phyloP scores from a whole-genome alignment of 2,888 invertebrate genomes.

The Axea sp. region DNA sequence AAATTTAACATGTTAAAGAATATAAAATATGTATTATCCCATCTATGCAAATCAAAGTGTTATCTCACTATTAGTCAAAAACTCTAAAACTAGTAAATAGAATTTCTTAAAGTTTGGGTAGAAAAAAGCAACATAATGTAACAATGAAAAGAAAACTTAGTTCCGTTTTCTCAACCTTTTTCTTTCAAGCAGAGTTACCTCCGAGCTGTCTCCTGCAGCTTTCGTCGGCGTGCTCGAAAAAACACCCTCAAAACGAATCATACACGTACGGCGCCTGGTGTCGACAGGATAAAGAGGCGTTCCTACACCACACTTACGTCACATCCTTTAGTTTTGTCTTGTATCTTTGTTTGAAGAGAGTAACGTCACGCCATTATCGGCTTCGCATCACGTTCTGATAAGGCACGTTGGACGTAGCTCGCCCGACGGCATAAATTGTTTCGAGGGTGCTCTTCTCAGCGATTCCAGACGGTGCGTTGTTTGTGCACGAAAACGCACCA shows the following conservation, averaged over 20 bases:
- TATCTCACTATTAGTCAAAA: slow-evolving; percentile 17
- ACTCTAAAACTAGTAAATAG: slow-evolving; percentile 17
- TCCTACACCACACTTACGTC: slow-evolving; percentile 74
- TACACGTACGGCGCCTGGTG: slow-evolving; percentile 68
- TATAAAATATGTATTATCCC: not conserved
- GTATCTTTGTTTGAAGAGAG: slow-evolving; percentile 42
- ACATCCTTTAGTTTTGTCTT: slow-evolving; percentile 68
- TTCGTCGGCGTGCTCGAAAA: slow-evolving; percentile 55
- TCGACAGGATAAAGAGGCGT: slow-evolving; percentile 74
- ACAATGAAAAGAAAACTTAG: slow-evolving; percentile 41
- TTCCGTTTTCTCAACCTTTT: slow-evolving; percentile 43
- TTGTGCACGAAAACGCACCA: slow-evolving; percentile 42
- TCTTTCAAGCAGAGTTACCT: slow-evolving; percentile 56
- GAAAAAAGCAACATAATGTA: slow-evolving; percentile 18
- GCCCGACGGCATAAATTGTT: slow-evolving; percentile 74
- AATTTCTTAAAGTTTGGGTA: slow-evolving; percentile 6
- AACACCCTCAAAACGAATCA: slow-evolving; percentile 65
- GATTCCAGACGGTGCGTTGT: slow-evolving; percentile 49
- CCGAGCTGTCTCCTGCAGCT: slow-evolving; percentile 60
- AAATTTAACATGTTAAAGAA: slow-evolving; percentile 21
- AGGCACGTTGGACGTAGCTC: slow-evolving; percentile 74
- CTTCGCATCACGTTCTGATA: slow-evolving; percentile 68
- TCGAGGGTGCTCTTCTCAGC: slow-evolving; percentile 68
- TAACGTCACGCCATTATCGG: slow-evolving; percentile 69
- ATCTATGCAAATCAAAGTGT: slow-evolving; percentile 11